phyloP scores from a whole-genome alignment of 2,888 invertebrate species.

The Zeuzera pyrina region DNA sequence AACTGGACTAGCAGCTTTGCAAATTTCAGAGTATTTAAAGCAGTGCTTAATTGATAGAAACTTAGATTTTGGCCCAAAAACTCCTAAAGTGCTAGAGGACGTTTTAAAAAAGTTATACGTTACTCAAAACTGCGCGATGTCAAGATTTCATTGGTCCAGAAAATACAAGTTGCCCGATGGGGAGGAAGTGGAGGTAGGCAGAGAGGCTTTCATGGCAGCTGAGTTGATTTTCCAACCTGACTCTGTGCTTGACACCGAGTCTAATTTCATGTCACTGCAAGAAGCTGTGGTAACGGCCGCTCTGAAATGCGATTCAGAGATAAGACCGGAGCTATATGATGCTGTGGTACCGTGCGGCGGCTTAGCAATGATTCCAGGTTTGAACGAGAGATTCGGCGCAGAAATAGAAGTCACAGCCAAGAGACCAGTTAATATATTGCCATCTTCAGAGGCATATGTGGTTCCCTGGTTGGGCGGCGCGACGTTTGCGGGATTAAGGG shows the following conservation, averaged over 20 bases:
- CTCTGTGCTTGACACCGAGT: constrained; percentile 19
- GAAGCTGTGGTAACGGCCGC: constrained; percentile 27
- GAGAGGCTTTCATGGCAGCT: constrained; percentile 36
- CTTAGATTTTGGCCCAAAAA: constrained; percentile 18
- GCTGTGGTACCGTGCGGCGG: constrained; percentile 44
- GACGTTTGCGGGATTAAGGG: constrained; percentile 41
- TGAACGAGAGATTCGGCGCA: constrained; percentile 28
- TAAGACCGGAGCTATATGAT: constrained; percentile 29
- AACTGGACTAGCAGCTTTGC: constrained; percentile 32
- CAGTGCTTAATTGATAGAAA: constrained; percentile 23
- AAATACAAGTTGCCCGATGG: constrained; percentile 31
- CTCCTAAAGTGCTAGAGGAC: constrained; percentile 23
- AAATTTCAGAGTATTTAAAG: constrained; percentile 29
- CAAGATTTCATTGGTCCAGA: constrained; percentile 18
- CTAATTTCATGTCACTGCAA: constrained; percentile 27
- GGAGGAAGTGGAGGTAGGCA: constrained; percentile 30
- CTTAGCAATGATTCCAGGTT: constrained; percentile 33
- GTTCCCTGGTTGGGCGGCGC: constrained; percentile 52
- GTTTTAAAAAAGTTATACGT: constrained; percentile 33
- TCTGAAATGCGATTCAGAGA: constrained; percentile 39
- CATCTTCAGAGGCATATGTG: constrained; percentile 35
- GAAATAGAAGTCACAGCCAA: constrained; percentile 28
- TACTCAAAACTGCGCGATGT: constrained; percentile 23
- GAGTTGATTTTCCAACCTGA: constrained; percentile 46
- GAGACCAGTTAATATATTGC: constrained; percentile 26